A percentile compares a stretch with the other conserved stretches of the same genome.
Conservation (phyloP, 2,888 invertebrate genomes). For the Leptinotarsa tumamoca region DNA sequence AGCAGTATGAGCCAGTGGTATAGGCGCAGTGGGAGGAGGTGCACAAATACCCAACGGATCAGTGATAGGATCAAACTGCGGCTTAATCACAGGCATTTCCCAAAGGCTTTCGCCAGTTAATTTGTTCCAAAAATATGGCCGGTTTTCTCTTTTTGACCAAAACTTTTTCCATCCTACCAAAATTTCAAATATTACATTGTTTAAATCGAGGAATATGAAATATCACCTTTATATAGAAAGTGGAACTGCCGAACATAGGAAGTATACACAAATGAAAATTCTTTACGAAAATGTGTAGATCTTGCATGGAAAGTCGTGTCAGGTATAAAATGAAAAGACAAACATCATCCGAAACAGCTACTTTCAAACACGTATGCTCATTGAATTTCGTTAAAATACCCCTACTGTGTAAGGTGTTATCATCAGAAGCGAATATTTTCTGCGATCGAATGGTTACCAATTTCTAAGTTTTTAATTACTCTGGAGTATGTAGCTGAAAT, state of each 20-base stretch:
- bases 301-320: neutral
- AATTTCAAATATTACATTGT: neutral
- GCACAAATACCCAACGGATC: constrained; percentile 56
- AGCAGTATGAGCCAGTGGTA: constrained; percentile 52
- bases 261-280: neutral
- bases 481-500: too few species aligned
- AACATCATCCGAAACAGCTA: too few species aligned
- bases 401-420: too few species aligned
- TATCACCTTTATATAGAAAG: too few species aligned
- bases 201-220: neutral
- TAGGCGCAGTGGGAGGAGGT: constrained; percentile 44
- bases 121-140: constrained; percentile 98
- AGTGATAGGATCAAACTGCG: constrained; percentile 90
- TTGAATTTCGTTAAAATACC: too few species aligned
- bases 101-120: constrained; percentile 95
- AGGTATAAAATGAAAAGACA: too few species aligned
- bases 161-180: constrained; percentile 84
- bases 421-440: too few species aligned
- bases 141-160: constrained; percentile 95
- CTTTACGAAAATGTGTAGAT: neutral
- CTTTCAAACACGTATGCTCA: too few species aligned
- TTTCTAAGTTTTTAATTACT: too few species aligned
- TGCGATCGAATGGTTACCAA: too few species aligned
- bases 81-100: constrained; percentile 90
- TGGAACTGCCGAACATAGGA: neutral